Evolutionary conservation across 2,113 vertebrate species (phyloP), one percentile per base, ranked within the genome.

Genomic region (Gopherus evgoodei): DNA sequence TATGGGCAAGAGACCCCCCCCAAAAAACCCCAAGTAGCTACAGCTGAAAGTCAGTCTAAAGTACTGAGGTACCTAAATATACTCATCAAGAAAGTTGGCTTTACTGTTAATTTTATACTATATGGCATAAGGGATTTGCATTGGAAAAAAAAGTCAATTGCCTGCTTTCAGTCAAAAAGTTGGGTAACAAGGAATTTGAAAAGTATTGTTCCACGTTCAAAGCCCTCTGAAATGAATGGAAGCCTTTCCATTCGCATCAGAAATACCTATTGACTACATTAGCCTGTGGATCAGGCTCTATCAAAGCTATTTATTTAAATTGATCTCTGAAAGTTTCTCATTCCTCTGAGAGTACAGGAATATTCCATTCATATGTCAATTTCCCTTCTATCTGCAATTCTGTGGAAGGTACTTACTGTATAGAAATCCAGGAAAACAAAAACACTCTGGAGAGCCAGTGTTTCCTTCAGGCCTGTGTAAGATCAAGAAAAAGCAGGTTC

Each of bases 321-420:
- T 1, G 27, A 25, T 83, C 65, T 62, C 90, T 35, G 76, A 59
- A 92, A 0, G 12, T 49, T 87, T 94, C 57, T 47, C 29, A 2
- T 8, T 9, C 49, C 35, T 10, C 29, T 92, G 69, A 84, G 7
- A 65, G 87, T 27, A 59, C 88, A 75, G 59, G 3, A 91, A 86
- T 24, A 4, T 6, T 35, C n/a, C 83, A 27, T 10, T n/a, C 27
- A 62, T 8, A 47, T 11, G 1, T 11, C n/a, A 53, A 65, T 11
- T 76, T 4, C 4, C 6, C 1, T 2, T 5, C 17, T 19, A 24
- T n/a, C 29, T 81, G 53, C 47, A 75, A 1, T 0, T 65, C 84
- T 84, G 47, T 84, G 31, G 10, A 76, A 4, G 24, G 83, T 29
- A 88, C 53, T 54, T 27, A 57, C 56, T 57, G 56, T 57, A 75